A percentile compares a stretch with the other conserved stretches of the same genome.
phyloP scores from a whole-genome alignment of 2,797 vertebrate genomes.

The Pachyuromys duprasi region DNA sequence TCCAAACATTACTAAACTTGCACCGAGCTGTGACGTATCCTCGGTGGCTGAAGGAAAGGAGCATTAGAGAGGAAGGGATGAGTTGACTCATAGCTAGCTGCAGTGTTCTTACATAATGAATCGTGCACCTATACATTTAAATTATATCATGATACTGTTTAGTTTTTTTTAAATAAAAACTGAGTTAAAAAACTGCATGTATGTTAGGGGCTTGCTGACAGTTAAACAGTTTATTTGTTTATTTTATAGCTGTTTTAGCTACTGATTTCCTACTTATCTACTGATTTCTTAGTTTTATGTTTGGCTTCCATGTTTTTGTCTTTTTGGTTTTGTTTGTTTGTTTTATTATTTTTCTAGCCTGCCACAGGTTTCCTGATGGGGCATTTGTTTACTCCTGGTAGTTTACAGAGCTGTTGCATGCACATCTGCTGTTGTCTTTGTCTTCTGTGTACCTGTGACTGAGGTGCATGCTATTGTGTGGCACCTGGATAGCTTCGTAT shows the following conservation, averaged over 20 bases:
- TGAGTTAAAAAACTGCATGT: neutral
- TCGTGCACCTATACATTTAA: neutral
- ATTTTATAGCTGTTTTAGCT: slow-evolving; percentile 42
- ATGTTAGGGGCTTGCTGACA: neutral
- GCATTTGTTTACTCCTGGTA: slow-evolving; percentile 43
- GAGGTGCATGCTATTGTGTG: slow-evolving; percentile 78
- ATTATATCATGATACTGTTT: slow-evolving; percentile 7
- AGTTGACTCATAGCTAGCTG: neutral
- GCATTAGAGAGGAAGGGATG: neutral
- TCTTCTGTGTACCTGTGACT: slow-evolving; percentile 71
- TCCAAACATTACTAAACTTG: slow-evolving; percentile 11
- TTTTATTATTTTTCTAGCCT: neutral
- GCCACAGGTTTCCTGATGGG: slow-evolving; percentile 33
- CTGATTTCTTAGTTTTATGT: slow-evolving; percentile 55
- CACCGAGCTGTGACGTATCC: neutral
- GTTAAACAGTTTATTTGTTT: slow-evolving; percentile 41
- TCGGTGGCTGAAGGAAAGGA: neutral
- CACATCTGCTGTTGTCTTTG: slow-evolving; percentile 57
- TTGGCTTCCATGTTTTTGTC: neutral
- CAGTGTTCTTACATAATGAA: neutral
- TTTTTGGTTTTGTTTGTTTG: neutral
- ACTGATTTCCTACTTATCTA: slow-evolving; percentile 43
- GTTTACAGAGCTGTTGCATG: slow-evolving; percentile 82
- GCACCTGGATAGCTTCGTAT: slow-evolving; percentile 28
- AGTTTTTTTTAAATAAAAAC: slow-evolving; percentile 29